Evolutionary conservation across 1,140 invertebrate species (phyloP).

Genomic region (Aphaenogaster floridana): DNA sequence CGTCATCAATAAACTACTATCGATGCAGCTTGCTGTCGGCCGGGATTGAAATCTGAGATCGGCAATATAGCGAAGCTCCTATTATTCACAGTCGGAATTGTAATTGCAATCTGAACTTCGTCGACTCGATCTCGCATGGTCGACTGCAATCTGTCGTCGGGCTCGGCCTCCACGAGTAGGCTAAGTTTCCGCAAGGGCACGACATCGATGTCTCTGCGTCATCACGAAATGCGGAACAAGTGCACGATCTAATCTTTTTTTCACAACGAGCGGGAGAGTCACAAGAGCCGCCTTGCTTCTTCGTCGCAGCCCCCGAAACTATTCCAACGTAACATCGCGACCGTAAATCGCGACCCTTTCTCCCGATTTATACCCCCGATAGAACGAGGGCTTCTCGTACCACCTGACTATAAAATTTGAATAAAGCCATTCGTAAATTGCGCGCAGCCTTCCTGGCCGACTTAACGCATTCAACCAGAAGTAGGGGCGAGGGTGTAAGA

Average conservation of each 20-base stretch:
- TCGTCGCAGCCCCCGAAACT: not conserved
- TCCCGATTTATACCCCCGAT: constrained; percentile 29
- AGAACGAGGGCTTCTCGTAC: constrained; percentile 1
- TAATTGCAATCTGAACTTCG: constrained; percentile 38
- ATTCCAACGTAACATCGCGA: constrained; percentile 18
- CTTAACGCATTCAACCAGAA: constrained; percentile 25
- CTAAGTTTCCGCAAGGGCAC: constrained; percentile 30
- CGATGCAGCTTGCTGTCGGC: not conserved
- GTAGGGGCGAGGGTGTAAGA: constrained; percentile 15
- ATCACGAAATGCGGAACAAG: constrained; percentile 41
- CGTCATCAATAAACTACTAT: constrained; percentile 4
- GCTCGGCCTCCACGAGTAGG: constrained; percentile 17
- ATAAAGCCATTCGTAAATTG: constrained; percentile 66
- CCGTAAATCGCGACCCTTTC: constrained; percentile 14
- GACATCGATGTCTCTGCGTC: not conserved
- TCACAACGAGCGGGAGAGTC: not conserved
- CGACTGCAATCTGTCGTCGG: constrained; percentile 25
- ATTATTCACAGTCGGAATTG: constrained; percentile 33
- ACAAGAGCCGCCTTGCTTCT: not conserved
- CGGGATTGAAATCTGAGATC: constrained; percentile 30
- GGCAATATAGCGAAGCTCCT: constrained; percentile 9
- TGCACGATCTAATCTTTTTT: not conserved
- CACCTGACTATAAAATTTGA: constrained; percentile 58
- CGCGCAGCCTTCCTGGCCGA: constrained; percentile 20
- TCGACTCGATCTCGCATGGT: constrained; percentile 48